phyloP scores from a whole-genome alignment of 2,113 vertebrate species.

The Falco punctatus region DNA sequence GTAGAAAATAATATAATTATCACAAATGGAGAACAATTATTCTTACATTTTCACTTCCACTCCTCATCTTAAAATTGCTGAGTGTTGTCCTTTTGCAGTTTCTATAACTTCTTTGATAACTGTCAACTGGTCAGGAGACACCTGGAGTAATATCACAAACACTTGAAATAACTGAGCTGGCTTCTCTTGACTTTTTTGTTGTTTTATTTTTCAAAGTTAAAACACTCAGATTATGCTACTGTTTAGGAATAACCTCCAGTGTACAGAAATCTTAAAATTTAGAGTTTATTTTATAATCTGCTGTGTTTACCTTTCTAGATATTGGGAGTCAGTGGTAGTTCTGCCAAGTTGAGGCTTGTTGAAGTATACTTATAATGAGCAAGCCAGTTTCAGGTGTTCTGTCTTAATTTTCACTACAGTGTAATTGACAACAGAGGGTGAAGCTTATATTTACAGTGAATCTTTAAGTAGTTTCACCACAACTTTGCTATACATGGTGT shows the following conservation, averaged over 20 bases:
- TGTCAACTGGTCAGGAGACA: not conserved
- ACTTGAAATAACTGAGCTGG: not conserved
- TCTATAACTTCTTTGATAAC: not conserved
- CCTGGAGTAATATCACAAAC: not conserved
- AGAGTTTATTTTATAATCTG: not conserved
- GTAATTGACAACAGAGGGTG: not conserved
- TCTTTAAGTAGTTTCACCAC: not conserved
- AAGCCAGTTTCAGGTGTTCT: not conserved
- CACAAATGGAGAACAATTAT: not conserved
- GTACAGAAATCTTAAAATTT: not conserved
- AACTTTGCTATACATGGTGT: not conserved
- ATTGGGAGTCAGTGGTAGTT: not conserved
- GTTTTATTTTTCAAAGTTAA: not conserved
- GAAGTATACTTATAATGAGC: not conserved
- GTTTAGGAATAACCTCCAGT: not conserved
- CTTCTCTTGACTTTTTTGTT: not conserved
- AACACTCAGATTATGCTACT: not conserved
- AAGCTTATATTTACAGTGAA: not conserved
- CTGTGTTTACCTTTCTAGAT: not conserved
- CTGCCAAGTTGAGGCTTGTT: not conserved
- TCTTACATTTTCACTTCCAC: not conserved
- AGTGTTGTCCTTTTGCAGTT: not conserved
- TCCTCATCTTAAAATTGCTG: not conserved
- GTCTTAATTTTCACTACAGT: not conserved
- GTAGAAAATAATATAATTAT: not conserved